A percentile compares a stretch with the other conserved stretches of the same genome.
Conservation (phyloP, 2,113 vertebrate species). For the Macaca mulatta region DNA sequence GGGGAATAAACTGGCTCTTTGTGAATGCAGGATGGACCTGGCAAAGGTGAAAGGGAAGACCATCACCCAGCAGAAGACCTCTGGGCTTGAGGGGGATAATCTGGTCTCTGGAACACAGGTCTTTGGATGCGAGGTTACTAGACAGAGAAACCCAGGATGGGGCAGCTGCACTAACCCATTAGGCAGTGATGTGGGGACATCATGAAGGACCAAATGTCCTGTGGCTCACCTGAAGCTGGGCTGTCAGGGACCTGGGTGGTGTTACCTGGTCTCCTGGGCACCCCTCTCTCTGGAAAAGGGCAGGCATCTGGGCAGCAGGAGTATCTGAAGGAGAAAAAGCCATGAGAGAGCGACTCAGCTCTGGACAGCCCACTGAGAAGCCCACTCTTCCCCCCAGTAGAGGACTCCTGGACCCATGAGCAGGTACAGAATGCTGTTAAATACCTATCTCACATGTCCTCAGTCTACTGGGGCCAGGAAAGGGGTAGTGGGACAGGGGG, state of each 20-base stretch:
- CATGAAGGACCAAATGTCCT: background rate
- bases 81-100: background rate
- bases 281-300: slow-evolving; percentile 1
- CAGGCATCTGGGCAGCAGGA: background rate
- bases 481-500: background rate
- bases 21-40: background rate
- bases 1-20: background rate
- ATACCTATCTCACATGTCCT: background rate
- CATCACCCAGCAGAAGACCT: background rate
- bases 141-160: background rate
- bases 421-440: background rate
- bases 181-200: background rate
- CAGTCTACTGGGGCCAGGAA: background rate
- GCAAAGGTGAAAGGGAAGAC: background rate
- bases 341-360: background rate
- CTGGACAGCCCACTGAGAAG: background rate
- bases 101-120: background rate
- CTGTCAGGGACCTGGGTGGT: background rate
- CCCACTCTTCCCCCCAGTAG: background rate
- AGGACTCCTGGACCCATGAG: background rate
- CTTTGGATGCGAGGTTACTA: background rate
- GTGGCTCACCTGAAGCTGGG: slow-evolving; percentile 53
- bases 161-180: background rate
- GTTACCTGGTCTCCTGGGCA: background rate
- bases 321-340: slow-evolving; percentile 45